Base-by-base conservation (phyloP, 1,140 invertebrate species). In the Sarcophaga peregrina region DNA sequence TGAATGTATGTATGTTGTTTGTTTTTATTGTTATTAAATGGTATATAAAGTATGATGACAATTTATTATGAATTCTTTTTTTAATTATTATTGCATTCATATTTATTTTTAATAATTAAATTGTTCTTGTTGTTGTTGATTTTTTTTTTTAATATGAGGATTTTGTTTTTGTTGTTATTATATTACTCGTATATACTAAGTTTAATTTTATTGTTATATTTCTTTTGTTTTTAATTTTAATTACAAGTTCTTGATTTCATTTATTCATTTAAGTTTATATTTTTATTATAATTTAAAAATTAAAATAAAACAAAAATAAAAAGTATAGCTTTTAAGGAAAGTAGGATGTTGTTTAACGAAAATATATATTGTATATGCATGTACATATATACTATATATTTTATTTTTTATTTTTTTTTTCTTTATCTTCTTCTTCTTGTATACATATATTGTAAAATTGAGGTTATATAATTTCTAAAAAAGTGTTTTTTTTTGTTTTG, bases 401-500 rank as follows among this genome's bases (percentile, higher is more conserved):
- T 52, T 52, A 10, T 1, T 52, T 62, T 62, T n/a, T n/a, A n/a
- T n/a, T n/a, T n/a, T 8, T 73, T 13, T 45, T 25, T 46, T 75
- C 17, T 75, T 11, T 25, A 0, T 78, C 11, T 76, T 72, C 20
- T 8, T 54, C 10, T 75, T 75, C 37, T 75, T 46, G 58, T 68
- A 37, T 37, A 37, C 25, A 37, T 37, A 37, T 37, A 37, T 37
- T 37, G 54, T 58, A 58, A 58, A 58, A 58, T 4, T n/a, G 54
- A n/a, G 17, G 20, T 68, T 68, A 68, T 20, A 68, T 68, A 68
- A n/a, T 68, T 68, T 20, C 62, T 68, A 76, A 46, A 76, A 76
- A 76, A 76, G 48, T 48, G 47, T 15, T 74, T 78, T 78, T 20
- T 46, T 20, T 17, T n/a, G n/a, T n/a, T n/a, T 17, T 76, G 48